These are phyloP conservation scores for Cherax destructor DNA, from an alignment of 1,140 invertebrate genomes.

Conservation along the genomic window DNA sequence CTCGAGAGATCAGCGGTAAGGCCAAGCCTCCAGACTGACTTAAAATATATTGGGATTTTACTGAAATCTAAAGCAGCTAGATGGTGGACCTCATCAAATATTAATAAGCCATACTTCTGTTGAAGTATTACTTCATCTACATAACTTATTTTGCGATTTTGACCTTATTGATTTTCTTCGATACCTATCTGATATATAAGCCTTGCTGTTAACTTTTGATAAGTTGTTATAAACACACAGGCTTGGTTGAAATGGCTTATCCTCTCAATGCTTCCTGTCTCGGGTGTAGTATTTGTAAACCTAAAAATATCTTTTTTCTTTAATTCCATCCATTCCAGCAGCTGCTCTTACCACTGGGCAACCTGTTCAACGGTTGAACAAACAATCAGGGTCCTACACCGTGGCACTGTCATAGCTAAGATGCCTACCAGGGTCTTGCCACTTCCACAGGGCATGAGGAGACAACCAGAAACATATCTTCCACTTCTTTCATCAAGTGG, in stretches of 20 bases:
- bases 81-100: conserved; percentile 32
- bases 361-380: too few species aligned
- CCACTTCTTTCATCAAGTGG: too few species aligned
- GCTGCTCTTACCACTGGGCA: background rate
- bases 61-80: conserved; percentile 7
- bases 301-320: background rate
- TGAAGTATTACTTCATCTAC: background rate
- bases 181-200: too few species aligned
- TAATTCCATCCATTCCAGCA: background rate
- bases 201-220: background rate
- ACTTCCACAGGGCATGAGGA: too few species aligned
- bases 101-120: background rate
- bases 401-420: too few species aligned
- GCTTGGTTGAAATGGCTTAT: background rate
- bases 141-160: too few species aligned
- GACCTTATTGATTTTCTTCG: too few species aligned
- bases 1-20: conserved; percentile 16
- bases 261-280: background rate
- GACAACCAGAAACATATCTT: too few species aligned
- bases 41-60: background rate
- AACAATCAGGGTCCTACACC: too few species aligned
- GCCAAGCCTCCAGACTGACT: conserved; percentile 15
- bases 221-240: background rate
- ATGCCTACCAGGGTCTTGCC: too few species aligned
- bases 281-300: background rate